Conservation (phyloP, 2,888 invertebrate species). For the Branchellion lobata region DNA sequence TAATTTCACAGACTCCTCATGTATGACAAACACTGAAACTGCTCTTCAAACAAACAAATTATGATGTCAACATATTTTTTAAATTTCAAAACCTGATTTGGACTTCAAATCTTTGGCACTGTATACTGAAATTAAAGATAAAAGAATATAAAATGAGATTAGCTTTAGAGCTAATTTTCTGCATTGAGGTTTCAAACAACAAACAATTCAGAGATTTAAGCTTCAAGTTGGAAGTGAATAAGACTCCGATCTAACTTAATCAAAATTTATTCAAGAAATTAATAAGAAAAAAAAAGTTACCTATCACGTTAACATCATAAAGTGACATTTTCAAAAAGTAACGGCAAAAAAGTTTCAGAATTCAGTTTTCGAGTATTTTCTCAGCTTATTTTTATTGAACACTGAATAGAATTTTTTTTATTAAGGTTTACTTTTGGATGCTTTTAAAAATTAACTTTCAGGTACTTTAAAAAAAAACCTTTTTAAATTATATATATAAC, state of each 20-base stretch:
- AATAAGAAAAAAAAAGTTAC: neutral
- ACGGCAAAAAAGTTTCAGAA: neutral
- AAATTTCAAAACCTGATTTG: constrained; percentile 54
- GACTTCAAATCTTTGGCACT: constrained; percentile 57
- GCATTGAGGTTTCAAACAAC: neutral
- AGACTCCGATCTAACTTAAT: too few species aligned
- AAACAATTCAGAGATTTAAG: too few species aligned
- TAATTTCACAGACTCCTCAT: neutral
- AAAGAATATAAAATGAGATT: neutral
- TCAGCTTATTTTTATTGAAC: too few species aligned
- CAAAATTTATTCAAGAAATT: too few species aligned
- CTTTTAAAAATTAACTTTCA: too few species aligned
- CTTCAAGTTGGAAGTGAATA: too few species aligned
- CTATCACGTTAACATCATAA: neutral
- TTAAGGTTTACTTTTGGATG: too few species aligned
- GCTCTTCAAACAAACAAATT: neutral
- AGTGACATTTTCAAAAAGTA: neutral
- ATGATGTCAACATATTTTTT: neutral
- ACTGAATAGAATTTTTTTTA: too few species aligned
- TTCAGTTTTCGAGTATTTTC: neutral
- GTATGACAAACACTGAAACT: too few species aligned
- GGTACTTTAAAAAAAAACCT: too few species aligned
- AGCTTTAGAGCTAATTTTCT: neutral
- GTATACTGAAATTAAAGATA: constrained; percentile 55
- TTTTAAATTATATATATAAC: too few species aligned